A percentile compares a stretch with the other conserved stretches of the same genome.
Evolutionary conservation across 2,888 invertebrate genomes (phyloP).

Genomic region (Morpho deidamia): DNA sequence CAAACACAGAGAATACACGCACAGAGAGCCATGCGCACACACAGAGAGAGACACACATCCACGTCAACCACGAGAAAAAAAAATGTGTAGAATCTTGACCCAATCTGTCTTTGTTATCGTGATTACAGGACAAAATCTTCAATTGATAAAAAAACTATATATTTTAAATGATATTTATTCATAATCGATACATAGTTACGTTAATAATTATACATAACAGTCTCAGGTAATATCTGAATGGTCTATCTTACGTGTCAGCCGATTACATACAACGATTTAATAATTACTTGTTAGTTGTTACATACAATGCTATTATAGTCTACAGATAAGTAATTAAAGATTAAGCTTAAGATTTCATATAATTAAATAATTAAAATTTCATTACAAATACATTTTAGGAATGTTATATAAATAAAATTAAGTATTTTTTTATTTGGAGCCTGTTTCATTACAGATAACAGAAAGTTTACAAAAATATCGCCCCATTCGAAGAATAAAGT

Average conservation of each 20-base stretch:
- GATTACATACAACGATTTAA: conserved; percentile 12
- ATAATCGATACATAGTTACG: conserved; percentile 13
- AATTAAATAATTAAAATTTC: background rate
- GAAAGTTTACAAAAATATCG: too few species aligned
- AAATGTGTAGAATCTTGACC: background rate
- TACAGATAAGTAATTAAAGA: background rate
- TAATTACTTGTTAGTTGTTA: conserved; percentile 7
- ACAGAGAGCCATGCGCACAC: too few species aligned
- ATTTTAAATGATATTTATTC: conserved; percentile 14
- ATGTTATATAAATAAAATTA: conserved; percentile 1
- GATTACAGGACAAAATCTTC: too few species aligned
- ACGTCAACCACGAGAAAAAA: too few species aligned
- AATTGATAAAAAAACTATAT: too few species aligned
- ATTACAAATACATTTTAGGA: background rate
- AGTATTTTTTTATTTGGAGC: background rate
- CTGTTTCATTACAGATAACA: too few species aligned
- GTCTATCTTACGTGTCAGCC: conserved; percentile 10
- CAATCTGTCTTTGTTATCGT: background rate
- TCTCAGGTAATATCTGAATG: conserved; percentile 14
- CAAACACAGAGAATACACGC: too few species aligned
- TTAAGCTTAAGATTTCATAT: background rate
- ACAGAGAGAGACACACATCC: too few species aligned
- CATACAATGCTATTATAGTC: background rate
- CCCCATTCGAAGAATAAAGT: too few species aligned
- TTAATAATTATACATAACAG: conserved; percentile 14